Conservation (phyloP, 2,797 vertebrate species). For the Hemibagrus guttatus region DNA sequence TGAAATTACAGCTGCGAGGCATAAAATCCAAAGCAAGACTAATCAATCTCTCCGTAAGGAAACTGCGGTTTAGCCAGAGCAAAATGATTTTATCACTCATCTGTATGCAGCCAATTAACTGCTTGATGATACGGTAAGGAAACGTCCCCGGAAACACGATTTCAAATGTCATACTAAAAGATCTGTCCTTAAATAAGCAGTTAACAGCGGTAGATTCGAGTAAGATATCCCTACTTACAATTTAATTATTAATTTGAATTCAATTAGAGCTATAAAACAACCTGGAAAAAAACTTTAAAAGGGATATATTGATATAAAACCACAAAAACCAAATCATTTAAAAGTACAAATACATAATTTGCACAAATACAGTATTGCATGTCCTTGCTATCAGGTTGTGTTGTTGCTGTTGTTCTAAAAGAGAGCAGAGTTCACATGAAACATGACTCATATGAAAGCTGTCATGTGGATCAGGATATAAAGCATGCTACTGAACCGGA, state of each 20-base stretch:
- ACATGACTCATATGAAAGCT: no score
- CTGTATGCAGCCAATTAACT: not conserved
- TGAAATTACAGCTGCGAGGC: not conserved
- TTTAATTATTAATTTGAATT: no score
- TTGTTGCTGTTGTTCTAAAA: no score
- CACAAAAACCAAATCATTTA: not conserved
- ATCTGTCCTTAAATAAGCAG: not conserved
- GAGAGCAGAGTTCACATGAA: no score
- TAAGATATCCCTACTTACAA: not conserved
- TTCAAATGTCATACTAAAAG: conserved; percentile 3
- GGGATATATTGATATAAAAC: not conserved
- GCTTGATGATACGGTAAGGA: not conserved
- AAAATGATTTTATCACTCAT: not conserved
- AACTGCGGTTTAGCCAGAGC: not conserved
- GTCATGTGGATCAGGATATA: no score
- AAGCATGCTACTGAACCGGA: no score
- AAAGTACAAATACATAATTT: no score
- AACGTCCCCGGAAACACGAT: not conserved
- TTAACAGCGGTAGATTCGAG: not conserved
- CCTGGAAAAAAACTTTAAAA: not conserved
- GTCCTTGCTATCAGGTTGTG: not conserved
- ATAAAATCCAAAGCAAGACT: not conserved
- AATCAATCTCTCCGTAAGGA: not conserved
- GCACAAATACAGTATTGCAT: not conserved
- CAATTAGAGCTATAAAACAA: not conserved